phyloP scores from a whole-genome alignment of 2,888 invertebrate species.

The Cybosia mesomella region DNA sequence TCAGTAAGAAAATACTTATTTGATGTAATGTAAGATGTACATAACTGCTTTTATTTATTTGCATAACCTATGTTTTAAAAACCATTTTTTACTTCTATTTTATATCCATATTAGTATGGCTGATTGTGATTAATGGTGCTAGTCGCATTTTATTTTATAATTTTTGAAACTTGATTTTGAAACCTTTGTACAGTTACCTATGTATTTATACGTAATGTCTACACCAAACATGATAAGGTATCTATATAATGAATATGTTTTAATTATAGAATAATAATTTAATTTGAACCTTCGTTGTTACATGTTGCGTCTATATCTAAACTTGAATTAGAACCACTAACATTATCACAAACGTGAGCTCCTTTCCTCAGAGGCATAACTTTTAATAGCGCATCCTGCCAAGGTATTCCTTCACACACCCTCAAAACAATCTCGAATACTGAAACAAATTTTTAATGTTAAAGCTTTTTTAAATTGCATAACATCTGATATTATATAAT shows the following conservation, averaged over 20 bases:
- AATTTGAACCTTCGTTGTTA: constrained; percentile 57
- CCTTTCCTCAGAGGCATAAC: constrained; percentile 93
- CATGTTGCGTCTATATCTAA: constrained; percentile 56
- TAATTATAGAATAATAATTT: constrained; percentile 29
- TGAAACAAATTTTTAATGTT: constrained; percentile 56
- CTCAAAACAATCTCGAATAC: constrained; percentile 94
- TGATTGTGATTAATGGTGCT: constrained; percentile 7
- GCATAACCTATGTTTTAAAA: neutral
- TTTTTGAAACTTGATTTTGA: neutral
- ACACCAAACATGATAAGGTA: neutral
- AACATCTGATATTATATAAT: neutral
- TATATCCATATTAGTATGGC: neutral
- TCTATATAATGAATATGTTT: constrained; percentile 17
- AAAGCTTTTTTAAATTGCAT: neutral
- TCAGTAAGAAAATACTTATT: too few species aligned
- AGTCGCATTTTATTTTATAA: constrained; percentile 6
- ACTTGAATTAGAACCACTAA: constrained; percentile 62
- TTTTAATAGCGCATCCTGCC: constrained; percentile 92
- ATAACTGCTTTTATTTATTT: neutral
- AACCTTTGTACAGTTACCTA: neutral
- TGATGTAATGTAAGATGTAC: neutral
- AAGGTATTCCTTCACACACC: constrained; percentile 91
- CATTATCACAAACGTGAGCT: constrained; percentile 80
- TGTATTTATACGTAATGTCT: neutral
- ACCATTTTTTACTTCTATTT: neutral